A percentile compares a stretch with the other conserved stretches of the same genome.
phyloP scores from a whole-genome alignment of 1,140 invertebrate species.

The Coboldia fuscipes region DNA sequence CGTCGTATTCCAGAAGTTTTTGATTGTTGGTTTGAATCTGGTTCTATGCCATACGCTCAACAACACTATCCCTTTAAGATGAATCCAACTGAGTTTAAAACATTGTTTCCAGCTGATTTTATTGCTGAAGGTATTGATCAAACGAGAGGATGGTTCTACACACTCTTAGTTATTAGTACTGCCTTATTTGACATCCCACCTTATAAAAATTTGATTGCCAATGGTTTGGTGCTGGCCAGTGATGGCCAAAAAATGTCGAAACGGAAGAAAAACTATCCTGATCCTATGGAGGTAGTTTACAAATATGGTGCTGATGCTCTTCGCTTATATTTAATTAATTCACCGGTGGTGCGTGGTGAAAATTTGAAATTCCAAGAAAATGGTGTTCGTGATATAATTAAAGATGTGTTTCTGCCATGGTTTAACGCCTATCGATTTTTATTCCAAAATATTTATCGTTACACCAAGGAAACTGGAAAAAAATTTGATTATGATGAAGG shows the following conservation, averaged over 20 bases:
- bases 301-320: constrained; percentile 96
- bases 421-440: constrained; percentile 96
- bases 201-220: constrained; percentile 94
- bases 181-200: constrained; percentile 91
- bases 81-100: constrained; percentile 77
- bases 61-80: constrained; percentile 94
- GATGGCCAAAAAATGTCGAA: constrained; percentile 99
- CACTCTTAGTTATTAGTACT: constrained; percentile 86
- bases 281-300: constrained; percentile 75
- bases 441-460: constrained; percentile 76
- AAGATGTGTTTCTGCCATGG: constrained; percentile 97
- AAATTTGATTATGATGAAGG: constrained; percentile 41
- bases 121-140: constrained; percentile 99
- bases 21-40: constrained; percentile 99
- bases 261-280: constrained; percentile 96
- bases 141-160: constrained; percentile 98
- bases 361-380: constrained; percentile 94
- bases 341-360: constrained; percentile 92
- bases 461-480: constrained; percentile 42
- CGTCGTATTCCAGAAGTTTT: constrained; percentile 85
- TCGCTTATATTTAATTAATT: constrained; percentile 91
- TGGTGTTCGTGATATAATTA: constrained; percentile 86
- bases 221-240: constrained; percentile 82
- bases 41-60: constrained; percentile 98
- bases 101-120: constrained; percentile 96